A percentile compares a stretch with the other conserved stretches of the same genome.
phyloP scores from a whole-genome alignment of 2,113 vertebrate genomes.

The Macroglossus sobrinus region DNA sequence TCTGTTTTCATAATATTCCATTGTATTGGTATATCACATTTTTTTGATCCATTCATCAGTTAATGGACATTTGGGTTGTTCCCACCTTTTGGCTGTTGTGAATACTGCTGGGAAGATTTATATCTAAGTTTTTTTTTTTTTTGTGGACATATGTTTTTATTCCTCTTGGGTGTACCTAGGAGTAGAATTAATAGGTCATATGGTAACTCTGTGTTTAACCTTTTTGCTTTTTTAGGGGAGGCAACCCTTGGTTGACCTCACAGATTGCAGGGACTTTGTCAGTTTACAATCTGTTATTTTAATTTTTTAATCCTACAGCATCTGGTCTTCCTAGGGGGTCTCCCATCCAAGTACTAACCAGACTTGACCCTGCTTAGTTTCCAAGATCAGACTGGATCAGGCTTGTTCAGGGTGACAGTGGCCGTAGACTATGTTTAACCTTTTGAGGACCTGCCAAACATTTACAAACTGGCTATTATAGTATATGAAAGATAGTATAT shows the following conservation, averaged over 20 bases:
- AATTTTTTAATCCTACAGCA: no score
- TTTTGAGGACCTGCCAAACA: neutral
- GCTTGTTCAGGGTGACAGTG: no score
- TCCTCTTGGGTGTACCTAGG: neutral
- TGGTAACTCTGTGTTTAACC: neutral
- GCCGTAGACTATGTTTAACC: neutral
- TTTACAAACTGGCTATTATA: neutral
- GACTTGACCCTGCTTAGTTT: no score
- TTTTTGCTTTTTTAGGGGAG: no score
- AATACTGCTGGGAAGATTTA: neutral
- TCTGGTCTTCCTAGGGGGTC: no score
- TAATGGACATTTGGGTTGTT: neutral
- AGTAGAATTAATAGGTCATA: neutral
- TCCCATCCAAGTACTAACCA: no score
- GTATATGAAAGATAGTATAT: no score
- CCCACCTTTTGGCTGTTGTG: neutral
- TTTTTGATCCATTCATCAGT: neutral
- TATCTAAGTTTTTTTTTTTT: neutral
- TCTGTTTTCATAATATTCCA: neutral
- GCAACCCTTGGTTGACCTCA: no score
- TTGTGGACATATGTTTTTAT: neutral
- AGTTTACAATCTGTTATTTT: no score
- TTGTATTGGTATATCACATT: neutral
- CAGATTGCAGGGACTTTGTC: no score
- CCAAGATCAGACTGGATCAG: no score